Percentiles rank a stretch among this genome's conserved stretches.
These are phyloP conservation scores for Andricus quercusramuli DNA, from an alignment of 2,888 invertebrate species.

Conservation along the genomic window DNA sequence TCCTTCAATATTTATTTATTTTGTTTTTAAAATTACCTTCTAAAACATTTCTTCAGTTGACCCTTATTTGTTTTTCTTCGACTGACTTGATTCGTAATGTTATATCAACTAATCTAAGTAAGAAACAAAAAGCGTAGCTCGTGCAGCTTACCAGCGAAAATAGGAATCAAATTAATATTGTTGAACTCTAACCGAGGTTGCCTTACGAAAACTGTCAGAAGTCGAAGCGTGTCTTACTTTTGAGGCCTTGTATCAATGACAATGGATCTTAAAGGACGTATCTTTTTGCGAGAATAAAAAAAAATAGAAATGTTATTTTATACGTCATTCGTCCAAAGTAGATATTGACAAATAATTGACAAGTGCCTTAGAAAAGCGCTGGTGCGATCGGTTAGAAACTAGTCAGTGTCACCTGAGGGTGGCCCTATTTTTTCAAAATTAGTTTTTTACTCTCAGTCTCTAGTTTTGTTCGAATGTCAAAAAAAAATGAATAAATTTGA, in stretches of 20 bases:
- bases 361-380: slow-evolving; percentile 60
- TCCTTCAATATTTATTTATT: slow-evolving; percentile 37
- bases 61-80: slow-evolving; percentile 9
- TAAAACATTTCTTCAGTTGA: background rate
- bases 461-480: too few relatives aligned
- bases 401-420: slow-evolving; percentile 66
- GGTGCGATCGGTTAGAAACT: slow-evolving; percentile 73
- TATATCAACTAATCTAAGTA: background rate
- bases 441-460: too few relatives aligned
- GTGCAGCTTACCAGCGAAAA: slow-evolving; percentile 8
- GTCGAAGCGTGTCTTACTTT: slow-evolving; percentile 65
- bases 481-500: too few relatives aligned
- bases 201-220: slow-evolving; percentile 56
- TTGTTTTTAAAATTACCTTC: background rate
- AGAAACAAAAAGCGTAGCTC: background rate
- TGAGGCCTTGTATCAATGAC: slow-evolving; percentile 58
- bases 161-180: slow-evolving; percentile 26
- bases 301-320: slow-evolving; percentile 20
- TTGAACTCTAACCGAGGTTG: slow-evolving; percentile 59
- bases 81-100: slow-evolving; percentile 31
- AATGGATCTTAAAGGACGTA: background rate
- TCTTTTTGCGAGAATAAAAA: background rate
- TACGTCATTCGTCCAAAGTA: background rate
- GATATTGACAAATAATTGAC: slow-evolving; percentile 43
- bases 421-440: too few relatives aligned